A percentile compares a stretch with the other conserved stretches of the same genome.
Conservation (phyloP, 1,140 invertebrate genomes). For the Drosophila hydei region DNA sequence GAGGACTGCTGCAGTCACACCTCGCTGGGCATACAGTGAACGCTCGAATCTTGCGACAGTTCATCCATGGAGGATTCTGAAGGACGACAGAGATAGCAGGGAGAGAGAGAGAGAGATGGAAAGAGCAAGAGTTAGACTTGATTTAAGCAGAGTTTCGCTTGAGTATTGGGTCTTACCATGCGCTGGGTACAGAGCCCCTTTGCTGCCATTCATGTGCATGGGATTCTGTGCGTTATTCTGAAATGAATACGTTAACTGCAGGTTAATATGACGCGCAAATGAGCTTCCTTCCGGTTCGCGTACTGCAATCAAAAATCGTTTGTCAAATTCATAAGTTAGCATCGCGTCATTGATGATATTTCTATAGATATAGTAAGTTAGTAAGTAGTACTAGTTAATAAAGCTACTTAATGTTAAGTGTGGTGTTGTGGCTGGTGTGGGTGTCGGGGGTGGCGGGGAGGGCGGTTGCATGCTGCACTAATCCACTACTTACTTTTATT, state of each 20-base stretch:
- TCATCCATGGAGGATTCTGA: slow-evolving; percentile 92
- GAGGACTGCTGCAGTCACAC: slow-evolving; percentile 85
- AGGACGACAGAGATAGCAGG: slow-evolving; percentile 53
- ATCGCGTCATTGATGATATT: slow-evolving; percentile 14
- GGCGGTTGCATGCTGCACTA: slow-evolving; percentile 68
- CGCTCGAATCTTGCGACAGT: slow-evolving; percentile 91
- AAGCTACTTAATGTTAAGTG: background rate
- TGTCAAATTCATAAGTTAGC: slow-evolving; percentile 56
- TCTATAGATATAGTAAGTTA: background rate
- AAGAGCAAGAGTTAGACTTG: background rate
- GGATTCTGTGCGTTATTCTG: slow-evolving; percentile 90
- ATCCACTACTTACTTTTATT: slow-evolving; percentile 86
- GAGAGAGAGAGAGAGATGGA: background rate
- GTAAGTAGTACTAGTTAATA: background rate
- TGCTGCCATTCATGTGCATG: slow-evolving; percentile 86
- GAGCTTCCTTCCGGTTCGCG: slow-evolving; percentile 84
- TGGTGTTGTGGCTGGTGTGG: background rate
- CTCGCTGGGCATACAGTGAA: slow-evolving; percentile 91
- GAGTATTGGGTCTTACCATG: slow-evolving; percentile 64
- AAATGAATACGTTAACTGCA: slow-evolving; percentile 93
- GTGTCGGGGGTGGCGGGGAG: background rate
- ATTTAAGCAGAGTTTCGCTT: background rate
- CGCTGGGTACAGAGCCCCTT: slow-evolving; percentile 75
- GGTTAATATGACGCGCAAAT: slow-evolving; percentile 91
- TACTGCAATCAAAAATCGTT: slow-evolving; percentile 83